These are phyloP conservation scores for Rhopalosiphum padi DNA, from an alignment of 1,140 invertebrate genomes.

Conservation along the genomic window DNA sequence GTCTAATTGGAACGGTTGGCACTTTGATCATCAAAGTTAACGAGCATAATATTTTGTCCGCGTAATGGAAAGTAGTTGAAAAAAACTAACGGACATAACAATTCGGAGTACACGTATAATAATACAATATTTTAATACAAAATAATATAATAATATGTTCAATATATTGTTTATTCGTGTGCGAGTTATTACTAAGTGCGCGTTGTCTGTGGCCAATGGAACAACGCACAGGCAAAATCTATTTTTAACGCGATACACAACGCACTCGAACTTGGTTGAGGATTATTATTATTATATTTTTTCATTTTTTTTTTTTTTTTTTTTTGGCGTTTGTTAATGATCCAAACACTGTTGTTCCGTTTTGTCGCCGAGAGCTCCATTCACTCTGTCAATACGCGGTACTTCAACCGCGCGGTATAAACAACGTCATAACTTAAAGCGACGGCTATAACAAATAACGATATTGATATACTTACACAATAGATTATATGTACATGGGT, in stretches of 20 bases:
- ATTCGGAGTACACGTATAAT: background rate
- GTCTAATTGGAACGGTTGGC: constrained; percentile 13
- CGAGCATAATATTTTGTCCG: constrained; percentile 4
- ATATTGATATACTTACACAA: background rate
- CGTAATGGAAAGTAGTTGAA: constrained; percentile 8
- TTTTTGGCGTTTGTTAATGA: constrained; percentile 5
- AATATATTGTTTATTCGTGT: background rate
- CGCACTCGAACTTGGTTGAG: background rate
- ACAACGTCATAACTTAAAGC: background rate
- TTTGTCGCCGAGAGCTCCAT: background rate
- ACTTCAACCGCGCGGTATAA: background rate
- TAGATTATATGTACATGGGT: background rate
- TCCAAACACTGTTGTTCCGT: background rate
- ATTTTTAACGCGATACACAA: constrained; percentile 21
- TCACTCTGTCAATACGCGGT: background rate
- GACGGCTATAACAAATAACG: background rate
- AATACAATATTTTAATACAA: background rate
- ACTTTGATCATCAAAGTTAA: constrained; percentile 37
- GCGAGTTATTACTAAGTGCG: background rate
- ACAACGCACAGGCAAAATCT: background rate
- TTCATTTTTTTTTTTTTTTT: background rate
- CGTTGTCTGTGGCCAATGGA: background rate
- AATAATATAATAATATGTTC: background rate
- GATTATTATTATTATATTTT: background rate
- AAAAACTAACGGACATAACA: background rate